Conservation (phyloP, 2,888 invertebrate genomes). For the Liposcelis brunnea region DNA sequence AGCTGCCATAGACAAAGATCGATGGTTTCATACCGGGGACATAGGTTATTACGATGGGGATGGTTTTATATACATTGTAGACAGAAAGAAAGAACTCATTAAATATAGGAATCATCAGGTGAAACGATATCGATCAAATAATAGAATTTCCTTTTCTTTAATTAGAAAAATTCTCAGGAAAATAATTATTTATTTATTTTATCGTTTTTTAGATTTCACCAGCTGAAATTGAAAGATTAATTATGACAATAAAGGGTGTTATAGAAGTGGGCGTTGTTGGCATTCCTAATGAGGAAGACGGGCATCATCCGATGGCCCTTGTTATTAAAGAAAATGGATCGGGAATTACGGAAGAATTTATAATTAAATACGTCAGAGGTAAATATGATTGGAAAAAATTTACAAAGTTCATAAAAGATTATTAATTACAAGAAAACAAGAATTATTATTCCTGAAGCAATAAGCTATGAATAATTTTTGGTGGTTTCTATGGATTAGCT, state of each 20-base stretch:
- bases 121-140: neutral
- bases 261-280: neutral
- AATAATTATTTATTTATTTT: too few species aligned
- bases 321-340: neutral
- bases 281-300: neutral
- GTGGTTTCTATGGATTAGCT: too few species aligned
- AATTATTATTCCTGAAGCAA: too few species aligned
- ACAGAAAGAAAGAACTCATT: neutral
- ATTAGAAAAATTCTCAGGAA: too few species aligned
- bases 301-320: conserved; percentile 3
- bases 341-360: neutral
- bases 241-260: neutral
- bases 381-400: neutral
- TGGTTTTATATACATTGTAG: neutral
- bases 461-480: too few species aligned
- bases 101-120: conserved; percentile 1
- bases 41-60: neutral
- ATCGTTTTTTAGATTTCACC: conserved; percentile 1
- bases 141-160: too few species aligned
- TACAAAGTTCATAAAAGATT: too few species aligned
- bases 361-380: neutral
- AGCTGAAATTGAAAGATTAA: neutral
- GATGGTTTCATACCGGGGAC: neutral
- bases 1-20: neutral
- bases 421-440: too few species aligned